phyloP scores from a whole-genome alignment of 2,113 vertebrate genomes.

The Zosterops japonicus region DNA sequence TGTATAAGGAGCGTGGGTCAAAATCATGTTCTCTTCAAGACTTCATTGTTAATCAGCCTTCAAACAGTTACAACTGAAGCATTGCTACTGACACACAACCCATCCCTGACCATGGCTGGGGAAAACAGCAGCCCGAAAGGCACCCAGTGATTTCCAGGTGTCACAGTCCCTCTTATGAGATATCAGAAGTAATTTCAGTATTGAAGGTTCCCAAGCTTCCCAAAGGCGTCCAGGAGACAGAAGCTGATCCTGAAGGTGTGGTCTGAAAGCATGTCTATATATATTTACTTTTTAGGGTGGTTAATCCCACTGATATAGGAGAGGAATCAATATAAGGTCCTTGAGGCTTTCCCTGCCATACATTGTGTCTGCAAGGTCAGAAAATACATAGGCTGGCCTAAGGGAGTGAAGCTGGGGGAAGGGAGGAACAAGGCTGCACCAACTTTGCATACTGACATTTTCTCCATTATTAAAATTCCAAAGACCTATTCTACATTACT shows the following conservation, averaged over 20 bases:
- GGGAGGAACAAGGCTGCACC: background rate
- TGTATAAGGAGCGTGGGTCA: background rate
- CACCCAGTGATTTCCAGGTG: background rate
- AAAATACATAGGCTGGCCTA: background rate
- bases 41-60: background rate
- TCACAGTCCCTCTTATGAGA: background rate
- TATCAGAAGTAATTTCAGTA: background rate
- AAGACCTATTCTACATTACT: slow-evolving; percentile 63
- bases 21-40: background rate
- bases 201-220: background rate
- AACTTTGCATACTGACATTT: slow-evolving; percentile 52
- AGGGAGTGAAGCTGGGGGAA: background rate
- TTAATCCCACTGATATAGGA: background rate
- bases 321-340: background rate
- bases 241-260: background rate
- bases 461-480: slow-evolving; percentile 61
- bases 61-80: background rate
- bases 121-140: background rate
- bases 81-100: background rate
- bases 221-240: background rate
- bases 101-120: background rate
- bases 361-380: background rate
- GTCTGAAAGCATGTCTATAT: background rate
- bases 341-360: background rate
- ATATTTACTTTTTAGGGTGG: background rate